phyloP scores from a whole-genome alignment of 2,113 vertebrate genomes.

The Eleginops maclovinus region DNA sequence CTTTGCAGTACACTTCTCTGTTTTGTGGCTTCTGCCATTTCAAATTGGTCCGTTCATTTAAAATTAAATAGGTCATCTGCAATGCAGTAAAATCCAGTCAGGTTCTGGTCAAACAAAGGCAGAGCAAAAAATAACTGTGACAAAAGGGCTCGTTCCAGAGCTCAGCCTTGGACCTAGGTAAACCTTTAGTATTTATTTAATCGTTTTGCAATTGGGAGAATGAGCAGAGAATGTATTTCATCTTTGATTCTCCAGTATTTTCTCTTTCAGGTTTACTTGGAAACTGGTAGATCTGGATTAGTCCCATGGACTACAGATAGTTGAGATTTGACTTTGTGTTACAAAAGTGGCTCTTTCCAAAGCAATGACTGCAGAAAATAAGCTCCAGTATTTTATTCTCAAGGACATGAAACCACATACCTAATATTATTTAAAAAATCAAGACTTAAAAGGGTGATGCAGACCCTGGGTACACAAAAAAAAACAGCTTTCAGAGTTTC shows the following conservation, averaged over 20 bases:
- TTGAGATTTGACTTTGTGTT: conserved; percentile 2
- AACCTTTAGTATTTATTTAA: not conserved
- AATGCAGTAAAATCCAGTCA: not conserved
- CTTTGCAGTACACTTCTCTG: not conserved
- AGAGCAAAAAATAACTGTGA: not conserved
- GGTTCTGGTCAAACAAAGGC: not conserved
- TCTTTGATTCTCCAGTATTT: not conserved
- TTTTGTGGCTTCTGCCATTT: not conserved
- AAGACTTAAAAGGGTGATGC: conserved; percentile 5
- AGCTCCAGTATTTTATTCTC: not conserved
- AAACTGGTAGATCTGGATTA: not conserved
- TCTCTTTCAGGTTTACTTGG: not conserved
- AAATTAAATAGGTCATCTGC: not conserved
- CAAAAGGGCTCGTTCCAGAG: not conserved
- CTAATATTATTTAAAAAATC: not conserved
- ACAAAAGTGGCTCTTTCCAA: not conserved
- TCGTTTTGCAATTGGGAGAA: not conserved
- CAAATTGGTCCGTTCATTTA: not conserved
- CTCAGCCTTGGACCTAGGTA: not conserved
- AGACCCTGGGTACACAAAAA: conserved; percentile 9
- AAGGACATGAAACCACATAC: not conserved
- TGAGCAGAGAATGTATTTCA: not conserved
- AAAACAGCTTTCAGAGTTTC: not conserved
- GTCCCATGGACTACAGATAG: not conserved
- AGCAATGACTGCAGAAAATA: not conserved